phyloP scores from a whole-genome alignment of 2,888 invertebrate genomes.

The Morpho deidamia region DNA sequence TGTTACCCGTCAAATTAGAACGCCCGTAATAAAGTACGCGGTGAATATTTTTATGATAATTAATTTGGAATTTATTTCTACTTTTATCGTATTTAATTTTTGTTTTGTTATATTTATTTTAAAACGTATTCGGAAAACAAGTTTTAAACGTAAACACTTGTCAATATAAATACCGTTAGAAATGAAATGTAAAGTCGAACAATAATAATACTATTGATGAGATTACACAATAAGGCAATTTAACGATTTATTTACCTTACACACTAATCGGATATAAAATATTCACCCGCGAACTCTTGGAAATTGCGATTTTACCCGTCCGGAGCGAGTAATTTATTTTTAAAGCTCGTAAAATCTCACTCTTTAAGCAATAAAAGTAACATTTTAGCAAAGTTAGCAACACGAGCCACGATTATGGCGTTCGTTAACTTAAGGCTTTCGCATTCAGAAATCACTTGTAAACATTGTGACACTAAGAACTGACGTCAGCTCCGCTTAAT shows the following conservation, averaged over 20 bases:
- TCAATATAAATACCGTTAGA: too few relatives aligned
- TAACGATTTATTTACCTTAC: slow-evolving; percentile 50
- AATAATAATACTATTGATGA: slow-evolving; percentile 25
- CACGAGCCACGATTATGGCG: slow-evolving; percentile 46
- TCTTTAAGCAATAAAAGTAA: slow-evolving; percentile 71
- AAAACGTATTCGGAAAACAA: background rate
- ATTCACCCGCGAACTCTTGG: slow-evolving; percentile 56
- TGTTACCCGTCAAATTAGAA: slow-evolving; percentile 20
- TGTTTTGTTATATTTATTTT: slow-evolving; percentile 23
- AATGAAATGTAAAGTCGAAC: background rate
- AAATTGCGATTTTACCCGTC: slow-evolving; percentile 55
- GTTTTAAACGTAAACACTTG: background rate
- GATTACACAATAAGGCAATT: slow-evolving; percentile 38
- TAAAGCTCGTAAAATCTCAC: slow-evolving; percentile 74
- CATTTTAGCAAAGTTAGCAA: slow-evolving; percentile 65
- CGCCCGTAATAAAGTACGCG: slow-evolving; percentile 12
- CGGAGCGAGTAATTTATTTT: slow-evolving; percentile 68
- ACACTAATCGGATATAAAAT: slow-evolving; percentile 57
- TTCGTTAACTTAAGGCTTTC: slow-evolving; percentile 49
- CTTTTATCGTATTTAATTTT: slow-evolving; percentile 16
- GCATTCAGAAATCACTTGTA: slow-evolving; percentile 54
- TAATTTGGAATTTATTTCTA: background rate
- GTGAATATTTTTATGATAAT: slow-evolving; percentile 15
- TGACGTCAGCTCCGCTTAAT: slow-evolving; percentile 43
- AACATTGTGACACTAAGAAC: slow-evolving; percentile 59